phyloP scores from a whole-genome alignment of 2,113 vertebrate genomes.

The Osmerus eperlanus region DNA sequence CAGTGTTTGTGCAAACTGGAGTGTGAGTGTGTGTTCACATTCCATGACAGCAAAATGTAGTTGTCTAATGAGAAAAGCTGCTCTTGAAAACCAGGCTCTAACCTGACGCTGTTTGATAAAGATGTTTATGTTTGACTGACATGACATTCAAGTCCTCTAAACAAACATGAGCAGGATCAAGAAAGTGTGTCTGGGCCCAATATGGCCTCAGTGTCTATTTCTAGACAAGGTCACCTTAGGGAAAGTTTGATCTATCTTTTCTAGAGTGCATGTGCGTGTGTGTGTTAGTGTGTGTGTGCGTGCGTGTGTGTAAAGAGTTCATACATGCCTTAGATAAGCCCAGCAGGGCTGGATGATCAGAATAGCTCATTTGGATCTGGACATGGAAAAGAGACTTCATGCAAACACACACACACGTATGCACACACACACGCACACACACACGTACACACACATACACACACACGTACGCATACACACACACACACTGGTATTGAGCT shows the following conservation, averaged over 20 bases:
- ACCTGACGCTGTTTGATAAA: slow-evolving; percentile 27
- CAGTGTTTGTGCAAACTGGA: slow-evolving; percentile 2
- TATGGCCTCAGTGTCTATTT: slow-evolving; percentile 17
- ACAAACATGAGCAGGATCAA: slow-evolving; percentile 3
- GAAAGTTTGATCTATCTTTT: slow-evolving; percentile 19
- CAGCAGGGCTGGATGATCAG: slow-evolving; percentile 22
- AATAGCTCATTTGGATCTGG: slow-evolving; percentile 39
- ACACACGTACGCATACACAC: slow-evolving; percentile 2
- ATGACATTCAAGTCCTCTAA: slow-evolving; percentile 19
- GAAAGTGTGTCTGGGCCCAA: not conserved
- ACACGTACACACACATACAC: slow-evolving; percentile 14
- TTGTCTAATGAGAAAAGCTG: slow-evolving; percentile 53
- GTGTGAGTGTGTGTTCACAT: slow-evolving; percentile 21
- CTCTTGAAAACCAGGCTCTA: slow-evolving; percentile 44
- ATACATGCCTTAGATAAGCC: slow-evolving; percentile 25
- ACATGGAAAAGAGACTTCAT: slow-evolving; percentile 34
- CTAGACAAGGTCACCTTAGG: slow-evolving; percentile 38
- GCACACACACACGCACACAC: slow-evolving; percentile 15
- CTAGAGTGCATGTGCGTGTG: slow-evolving; percentile 13
- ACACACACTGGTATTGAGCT: not conserved
- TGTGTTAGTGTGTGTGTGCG: not conserved
- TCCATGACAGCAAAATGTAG: slow-evolving; percentile 32
- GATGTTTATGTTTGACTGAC: slow-evolving; percentile 15
- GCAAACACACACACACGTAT: slow-evolving; percentile 7
- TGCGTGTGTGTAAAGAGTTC: slow-evolving; percentile 3